Conservation (phyloP, 1,140 invertebrate species). For the Leucophenga varia region DNA sequence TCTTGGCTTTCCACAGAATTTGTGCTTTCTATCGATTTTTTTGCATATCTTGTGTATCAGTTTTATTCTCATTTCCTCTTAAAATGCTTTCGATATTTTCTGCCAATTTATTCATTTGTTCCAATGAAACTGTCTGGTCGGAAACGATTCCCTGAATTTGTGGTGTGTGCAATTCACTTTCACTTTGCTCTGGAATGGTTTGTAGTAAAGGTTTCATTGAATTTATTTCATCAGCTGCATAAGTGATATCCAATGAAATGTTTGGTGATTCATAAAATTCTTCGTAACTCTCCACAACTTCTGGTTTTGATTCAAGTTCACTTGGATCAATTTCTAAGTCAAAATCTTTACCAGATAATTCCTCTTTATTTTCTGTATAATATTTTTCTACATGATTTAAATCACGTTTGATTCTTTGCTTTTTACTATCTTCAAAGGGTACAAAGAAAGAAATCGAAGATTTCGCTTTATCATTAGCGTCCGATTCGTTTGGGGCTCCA, state of each 20-base stretch:
- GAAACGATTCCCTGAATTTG: slow-evolving; percentile 5
- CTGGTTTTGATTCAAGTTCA: too few relatives aligned
- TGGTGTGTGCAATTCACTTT: slow-evolving; percentile 21
- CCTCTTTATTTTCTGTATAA: too few relatives aligned
- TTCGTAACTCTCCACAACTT: slow-evolving; percentile 1
- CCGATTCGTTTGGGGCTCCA: too few relatives aligned
- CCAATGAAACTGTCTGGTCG: background rate
- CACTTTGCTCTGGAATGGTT: slow-evolving; percentile 37
- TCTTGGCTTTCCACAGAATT: too few relatives aligned
- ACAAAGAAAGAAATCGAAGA: slow-evolving; percentile 31
- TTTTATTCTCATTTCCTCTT: background rate
- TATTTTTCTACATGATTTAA: too few relatives aligned
- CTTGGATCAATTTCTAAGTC: too few relatives aligned
- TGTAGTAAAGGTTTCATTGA: slow-evolving; percentile 29
- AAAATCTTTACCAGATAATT: too few relatives aligned
- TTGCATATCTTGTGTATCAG: background rate
- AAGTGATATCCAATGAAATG: too few relatives aligned
- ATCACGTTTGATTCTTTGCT: slow-evolving; percentile 30
- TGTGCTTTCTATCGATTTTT: background rate
- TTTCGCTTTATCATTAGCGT: slow-evolving; percentile 12
- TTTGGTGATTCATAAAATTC: slow-evolving; percentile 14
- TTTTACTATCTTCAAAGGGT: slow-evolving; percentile 35
- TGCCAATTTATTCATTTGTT: too few relatives aligned
- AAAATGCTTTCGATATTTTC: too few relatives aligned
- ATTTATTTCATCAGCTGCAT: slow-evolving; percentile 12